These are phyloP conservation scores for Pseudomyrmex gracilis DNA, from an alignment of 1,140 invertebrate genomes.

Conservation along the genomic window DNA sequence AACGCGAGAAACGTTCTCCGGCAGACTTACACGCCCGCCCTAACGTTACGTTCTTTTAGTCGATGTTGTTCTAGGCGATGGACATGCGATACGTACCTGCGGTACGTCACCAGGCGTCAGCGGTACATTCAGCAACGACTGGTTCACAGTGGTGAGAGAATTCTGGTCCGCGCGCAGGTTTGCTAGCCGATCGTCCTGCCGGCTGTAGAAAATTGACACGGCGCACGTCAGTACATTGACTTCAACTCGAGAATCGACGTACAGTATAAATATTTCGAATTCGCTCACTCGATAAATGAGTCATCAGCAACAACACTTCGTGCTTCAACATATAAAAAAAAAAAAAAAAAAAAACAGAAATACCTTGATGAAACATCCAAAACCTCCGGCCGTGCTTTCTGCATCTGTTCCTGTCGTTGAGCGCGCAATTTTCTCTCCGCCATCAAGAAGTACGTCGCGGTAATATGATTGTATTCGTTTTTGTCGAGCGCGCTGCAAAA, in stretches of 20 bases:
- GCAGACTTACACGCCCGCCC: background rate
- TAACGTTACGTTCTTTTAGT: conserved; percentile 35
- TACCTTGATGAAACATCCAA: conserved; percentile 80
- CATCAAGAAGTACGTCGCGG: conserved; percentile 98
- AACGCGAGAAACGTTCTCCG: background rate
- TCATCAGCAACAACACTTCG: background rate
- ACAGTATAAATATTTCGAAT: conserved; percentile 37
- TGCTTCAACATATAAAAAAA: background rate
- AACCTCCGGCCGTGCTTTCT: conserved; percentile 81
- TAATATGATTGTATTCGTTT: conserved; percentile 99
- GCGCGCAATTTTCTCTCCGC: conserved; percentile 96
- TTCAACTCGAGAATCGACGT: conserved; percentile 4
- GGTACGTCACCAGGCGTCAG: conserved; percentile 87
- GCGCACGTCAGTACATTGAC: background rate
- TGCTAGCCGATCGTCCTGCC: conserved; percentile 75
- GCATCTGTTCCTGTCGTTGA: conserved; percentile 88
- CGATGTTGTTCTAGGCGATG: conserved; percentile 16
- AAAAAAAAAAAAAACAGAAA: background rate
- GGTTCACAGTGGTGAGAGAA: conserved; percentile 78
- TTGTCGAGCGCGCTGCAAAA: conserved; percentile 93
- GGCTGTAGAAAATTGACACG: conserved; percentile 67
- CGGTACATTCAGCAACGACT: conserved; percentile 87
- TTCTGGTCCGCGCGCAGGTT: conserved; percentile 84
- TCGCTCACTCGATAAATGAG: conserved; percentile 17
- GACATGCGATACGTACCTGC: conserved; percentile 84